Evolutionary conservation across 2,888 invertebrate species (phyloP).

Genomic region (Netelia virgata): DNA sequence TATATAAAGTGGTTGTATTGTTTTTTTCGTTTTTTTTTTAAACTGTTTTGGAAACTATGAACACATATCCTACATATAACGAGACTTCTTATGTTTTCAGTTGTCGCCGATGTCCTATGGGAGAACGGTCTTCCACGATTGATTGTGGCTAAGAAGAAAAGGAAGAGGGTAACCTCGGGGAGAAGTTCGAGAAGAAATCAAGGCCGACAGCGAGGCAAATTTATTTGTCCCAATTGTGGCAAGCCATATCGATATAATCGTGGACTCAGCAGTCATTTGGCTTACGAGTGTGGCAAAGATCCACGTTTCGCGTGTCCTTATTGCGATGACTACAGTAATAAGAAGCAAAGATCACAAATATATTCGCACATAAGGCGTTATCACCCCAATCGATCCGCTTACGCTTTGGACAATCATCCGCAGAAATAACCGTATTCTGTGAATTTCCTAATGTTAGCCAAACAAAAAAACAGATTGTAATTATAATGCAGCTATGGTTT

Average conservation of each 20-base stretch:
- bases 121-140: conserved; percentile 20
- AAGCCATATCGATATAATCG: conserved; percentile 58
- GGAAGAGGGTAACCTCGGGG: not conserved
- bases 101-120: conserved; percentile 11
- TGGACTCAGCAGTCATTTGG: conserved; percentile 59
- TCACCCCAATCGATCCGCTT: conserved; percentile 76
- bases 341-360: conserved; percentile 54
- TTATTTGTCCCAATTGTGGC: conserved; percentile 47
- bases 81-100: conserved; percentile 47
- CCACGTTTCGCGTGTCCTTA: conserved; percentile 85
- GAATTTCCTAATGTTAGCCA: not conserved
- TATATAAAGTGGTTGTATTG: not conserved
- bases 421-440: not conserved
- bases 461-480: not conserved
- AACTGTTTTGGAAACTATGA: not conserved
- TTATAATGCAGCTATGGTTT: not conserved
- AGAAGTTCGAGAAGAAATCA: conserved; percentile 32
- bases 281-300: conserved; percentile 82
- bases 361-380: conserved; percentile 69
- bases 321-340: conserved; percentile 77
- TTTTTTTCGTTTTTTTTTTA: not conserved
- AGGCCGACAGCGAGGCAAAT: conserved; percentile 47
- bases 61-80: conserved; percentile 5
- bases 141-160: conserved; percentile 30
- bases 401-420: conserved; percentile 77